Conservation (phyloP, 2,888 invertebrate species). For the Plagodis dolabraria region DNA sequence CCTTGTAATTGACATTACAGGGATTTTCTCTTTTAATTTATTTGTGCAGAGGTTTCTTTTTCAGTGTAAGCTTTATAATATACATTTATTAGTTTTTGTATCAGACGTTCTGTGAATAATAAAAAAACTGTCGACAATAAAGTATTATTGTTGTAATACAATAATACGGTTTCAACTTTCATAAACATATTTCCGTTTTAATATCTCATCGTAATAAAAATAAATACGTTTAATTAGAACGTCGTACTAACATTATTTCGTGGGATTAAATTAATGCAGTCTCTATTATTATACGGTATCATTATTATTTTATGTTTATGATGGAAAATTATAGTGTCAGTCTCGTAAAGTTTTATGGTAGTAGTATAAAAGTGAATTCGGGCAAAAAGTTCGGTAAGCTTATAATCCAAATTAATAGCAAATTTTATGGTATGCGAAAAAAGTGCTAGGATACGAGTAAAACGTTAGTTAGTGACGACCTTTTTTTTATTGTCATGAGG, state of each 20-base stretch:
- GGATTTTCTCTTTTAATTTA: no score
- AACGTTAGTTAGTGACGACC: no score
- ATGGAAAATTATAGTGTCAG: conserved; percentile 25
- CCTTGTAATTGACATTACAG: no score
- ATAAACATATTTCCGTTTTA: not conserved
- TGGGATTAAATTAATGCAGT: conserved; percentile 10
- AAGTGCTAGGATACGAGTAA: not conserved
- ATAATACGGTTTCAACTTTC: not conserved
- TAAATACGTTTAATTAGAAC: conserved; percentile 13
- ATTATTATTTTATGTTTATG: conserved; percentile 19
- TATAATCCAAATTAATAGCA: conserved; percentile 12
- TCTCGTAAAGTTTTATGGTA: conserved; percentile 22
- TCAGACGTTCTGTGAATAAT: no score
- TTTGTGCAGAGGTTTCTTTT: no score
- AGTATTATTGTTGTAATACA: not conserved
- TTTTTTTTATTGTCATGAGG: no score
- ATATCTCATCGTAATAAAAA: conserved; percentile 21
- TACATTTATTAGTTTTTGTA: no score
- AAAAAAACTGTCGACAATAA: no score
- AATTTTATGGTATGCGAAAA: conserved; percentile 2
- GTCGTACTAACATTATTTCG: conserved; percentile 12
- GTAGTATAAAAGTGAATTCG: conserved; percentile 12
- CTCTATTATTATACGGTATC: conserved; percentile 7
- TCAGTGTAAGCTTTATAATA: no score
- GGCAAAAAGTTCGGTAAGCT: conserved; percentile 11